phyloP scores from a whole-genome alignment of 2,888 invertebrate species.

The Allygus modestus region DNA sequence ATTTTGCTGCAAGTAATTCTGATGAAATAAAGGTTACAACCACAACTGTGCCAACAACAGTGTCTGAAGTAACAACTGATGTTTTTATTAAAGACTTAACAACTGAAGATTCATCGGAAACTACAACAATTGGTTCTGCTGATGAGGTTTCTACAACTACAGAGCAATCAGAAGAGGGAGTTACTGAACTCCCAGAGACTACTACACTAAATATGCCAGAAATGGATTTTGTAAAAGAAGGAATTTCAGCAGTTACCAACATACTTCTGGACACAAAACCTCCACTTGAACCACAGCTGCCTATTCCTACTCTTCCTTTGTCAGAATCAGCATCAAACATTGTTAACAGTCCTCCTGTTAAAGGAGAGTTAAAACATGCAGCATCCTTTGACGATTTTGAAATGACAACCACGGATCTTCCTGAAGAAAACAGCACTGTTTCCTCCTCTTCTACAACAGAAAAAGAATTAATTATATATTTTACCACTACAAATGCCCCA shows the following conservation, averaged over 20 bases:
- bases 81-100: background rate
- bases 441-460: conserved; percentile 40
- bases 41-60: conserved; percentile 4
- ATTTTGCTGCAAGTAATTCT: conserved; percentile 50
- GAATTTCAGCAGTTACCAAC: conserved; percentile 70
- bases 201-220: conserved; percentile 55
- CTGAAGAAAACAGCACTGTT: conserved; percentile 40
- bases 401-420: conserved; percentile 52
- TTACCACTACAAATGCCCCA: conserved; percentile 29
- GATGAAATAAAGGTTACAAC: conserved; percentile 59
- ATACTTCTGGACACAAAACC: conserved; percentile 67
- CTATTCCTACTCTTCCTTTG: conserved; percentile 48
- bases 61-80: conserved; percentile 25
- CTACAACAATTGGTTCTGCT: background rate
- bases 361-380: conserved; percentile 65
- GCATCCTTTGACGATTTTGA: conserved; percentile 53
- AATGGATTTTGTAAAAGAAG: conserved; percentile 67
- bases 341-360: conserved; percentile 57
- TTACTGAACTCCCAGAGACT: conserved; percentile 41
- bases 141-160: conserved; percentile 43
- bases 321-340: conserved; percentile 38
- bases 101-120: conserved; percentile 3
- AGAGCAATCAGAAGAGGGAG: background rate
- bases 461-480: conserved; percentile 30
- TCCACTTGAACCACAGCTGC: conserved; percentile 55